Evolutionary conservation across 2,797 vertebrate genomes (phyloP), one percentile per base, ranked within the genome.

Genomic region (Petrocephalus sullivani): DNA sequence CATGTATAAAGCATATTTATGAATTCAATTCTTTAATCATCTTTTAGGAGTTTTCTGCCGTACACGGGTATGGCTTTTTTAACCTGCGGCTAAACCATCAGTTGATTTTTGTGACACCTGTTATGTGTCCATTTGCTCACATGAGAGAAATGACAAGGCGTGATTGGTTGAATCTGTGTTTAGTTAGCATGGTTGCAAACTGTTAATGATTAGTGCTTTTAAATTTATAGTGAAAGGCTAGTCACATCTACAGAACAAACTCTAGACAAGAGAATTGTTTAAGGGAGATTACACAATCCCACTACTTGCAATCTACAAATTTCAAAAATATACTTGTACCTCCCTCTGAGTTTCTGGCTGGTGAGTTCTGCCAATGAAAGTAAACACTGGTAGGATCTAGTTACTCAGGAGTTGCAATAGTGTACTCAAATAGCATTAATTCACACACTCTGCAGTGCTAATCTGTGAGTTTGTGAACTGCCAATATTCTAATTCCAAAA

Each of bases 1-100:
- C 64, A 83, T 58, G 67, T 87, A 84, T 85, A 85, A 89, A 67
- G 78, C 58, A 71, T 64, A 83, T 87, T 85, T 85, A 57, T 89
- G 46, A 19, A 57, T 75, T 85, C n/a, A 49, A 49, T 86, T 49
- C 41, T 71, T 67, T 71, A 12, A 28, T 21, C 37, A 16, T 82
- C 12, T 33, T 85, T 49, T 46, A 37, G 41, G 28, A 82, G 54
- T 58, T 37, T 7, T 88, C 9, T 57, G 53, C 60, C 23, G 6
- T 60, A 33, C 53, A 28, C 0, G 10, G 3, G 37, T 83, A 87
- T 87, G 75, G 75, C 75, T 87, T 78, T 23, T 23, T 82, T 56
- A 91, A 75, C 64, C 64, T 46, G 86, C 14, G 67, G 33, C 4
- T 49, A 81, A 49, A 81, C 75, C 75, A 56, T 88, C 21, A 19